Evolutionary conservation across 2,113 vertebrate genomes (phyloP).

Genomic region (Oenanthe oenanthe): DNA sequence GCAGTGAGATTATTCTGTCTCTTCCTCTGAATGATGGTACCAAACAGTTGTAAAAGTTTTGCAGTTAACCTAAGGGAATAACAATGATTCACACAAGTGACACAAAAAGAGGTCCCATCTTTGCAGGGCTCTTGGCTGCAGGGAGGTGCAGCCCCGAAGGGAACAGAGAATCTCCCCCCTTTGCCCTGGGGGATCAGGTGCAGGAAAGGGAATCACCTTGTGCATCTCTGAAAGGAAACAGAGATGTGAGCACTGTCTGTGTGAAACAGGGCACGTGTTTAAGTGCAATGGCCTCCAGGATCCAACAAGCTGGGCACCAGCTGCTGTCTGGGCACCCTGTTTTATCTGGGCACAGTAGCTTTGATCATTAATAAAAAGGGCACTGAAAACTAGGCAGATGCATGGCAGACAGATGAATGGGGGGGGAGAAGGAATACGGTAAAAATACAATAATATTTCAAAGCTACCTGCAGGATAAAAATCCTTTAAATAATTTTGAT

Average conservation of each 20-base stretch:
- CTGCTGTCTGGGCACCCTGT: neutral
- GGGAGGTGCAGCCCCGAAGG: neutral
- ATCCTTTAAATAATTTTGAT: conserved; percentile 35
- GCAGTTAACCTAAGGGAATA: neutral
- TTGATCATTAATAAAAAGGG: neutral
- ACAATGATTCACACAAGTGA: neutral
- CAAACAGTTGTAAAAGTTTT: neutral
- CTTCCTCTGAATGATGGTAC: neutral
- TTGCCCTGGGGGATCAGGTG: neutral
- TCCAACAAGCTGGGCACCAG: neutral
- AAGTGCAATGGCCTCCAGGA: neutral
- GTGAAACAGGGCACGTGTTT: rapidly evolving
- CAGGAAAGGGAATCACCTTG: neutral
- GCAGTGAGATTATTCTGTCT: neutral
- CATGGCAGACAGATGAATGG: neutral
- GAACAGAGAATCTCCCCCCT: neutral
- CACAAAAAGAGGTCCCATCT: neutral
- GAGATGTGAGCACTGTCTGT: neutral
- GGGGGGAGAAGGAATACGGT: neutral
- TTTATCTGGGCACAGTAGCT: neutral
- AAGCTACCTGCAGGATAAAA: neutral
- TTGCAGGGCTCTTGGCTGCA: neutral
- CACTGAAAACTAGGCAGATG: neutral
- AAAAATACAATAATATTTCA: conserved; percentile 26
- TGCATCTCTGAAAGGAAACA: rapidly evolving